Conservation (phyloP, 2,888 invertebrate species). For the Catocala fraxini region DNA sequence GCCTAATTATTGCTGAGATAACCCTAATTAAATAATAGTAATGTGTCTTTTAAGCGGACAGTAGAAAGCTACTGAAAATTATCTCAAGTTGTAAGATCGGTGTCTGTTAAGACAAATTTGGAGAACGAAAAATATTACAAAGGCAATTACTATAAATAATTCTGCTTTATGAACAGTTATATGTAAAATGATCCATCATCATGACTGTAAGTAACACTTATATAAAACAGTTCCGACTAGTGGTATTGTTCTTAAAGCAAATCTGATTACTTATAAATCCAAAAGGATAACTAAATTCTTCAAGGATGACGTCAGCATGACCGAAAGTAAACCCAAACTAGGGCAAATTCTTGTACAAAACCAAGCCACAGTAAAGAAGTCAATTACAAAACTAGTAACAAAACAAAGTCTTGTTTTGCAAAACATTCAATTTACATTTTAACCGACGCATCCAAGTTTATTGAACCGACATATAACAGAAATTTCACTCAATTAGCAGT, state of each 20-base stretch:
- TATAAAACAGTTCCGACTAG: constrained; percentile 20
- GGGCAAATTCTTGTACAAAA: constrained; percentile 1
- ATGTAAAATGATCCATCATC: not conserved
- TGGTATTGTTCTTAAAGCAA: constrained; percentile 17
- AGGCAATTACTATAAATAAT: too few species aligned
- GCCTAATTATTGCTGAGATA: not conserved
- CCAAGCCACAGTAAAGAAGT: not conserved
- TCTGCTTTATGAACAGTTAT: not conserved
- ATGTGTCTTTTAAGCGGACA: too few species aligned
- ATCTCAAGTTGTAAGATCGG: too few species aligned
- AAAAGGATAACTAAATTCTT: constrained; percentile 8
- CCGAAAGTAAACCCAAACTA: too few species aligned
- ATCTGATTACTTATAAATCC: constrained; percentile 11
- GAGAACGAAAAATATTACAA: too few species aligned
- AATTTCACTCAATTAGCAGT: constrained; percentile 29
- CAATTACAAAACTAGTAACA: not conserved
- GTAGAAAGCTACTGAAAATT: too few species aligned
- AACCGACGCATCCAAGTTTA: constrained; percentile 27
- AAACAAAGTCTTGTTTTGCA: not conserved
- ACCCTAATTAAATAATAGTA: too few species aligned
- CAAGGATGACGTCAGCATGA: constrained; percentile 14
- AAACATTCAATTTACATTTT: too few species aligned
- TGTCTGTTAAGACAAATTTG: too few species aligned
- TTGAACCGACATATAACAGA: constrained; percentile 32
- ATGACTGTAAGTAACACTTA: constrained; percentile 3